Evolutionary conservation across 2,888 invertebrate species (phyloP).

Genomic region (Limenitis arthemis): DNA sequence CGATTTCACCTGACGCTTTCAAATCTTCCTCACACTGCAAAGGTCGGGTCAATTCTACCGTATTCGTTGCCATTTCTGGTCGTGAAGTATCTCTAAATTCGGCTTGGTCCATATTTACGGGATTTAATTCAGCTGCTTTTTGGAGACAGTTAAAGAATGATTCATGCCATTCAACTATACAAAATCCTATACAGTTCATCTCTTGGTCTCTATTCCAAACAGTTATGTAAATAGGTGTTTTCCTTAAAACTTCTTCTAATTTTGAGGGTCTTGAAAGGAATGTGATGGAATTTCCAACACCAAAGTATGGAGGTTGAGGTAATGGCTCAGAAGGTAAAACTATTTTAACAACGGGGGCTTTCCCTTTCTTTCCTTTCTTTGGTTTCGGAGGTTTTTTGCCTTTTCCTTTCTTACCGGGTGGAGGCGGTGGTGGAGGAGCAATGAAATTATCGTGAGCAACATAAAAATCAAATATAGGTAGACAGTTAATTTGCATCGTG

Average conservation of each 20-base stretch:
- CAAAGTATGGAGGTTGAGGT: conserved; percentile 61
- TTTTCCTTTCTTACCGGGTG: conserved; percentile 43
- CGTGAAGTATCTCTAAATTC: conserved; percentile 50
- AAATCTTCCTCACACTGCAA: conserved; percentile 62
- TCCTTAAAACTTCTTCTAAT: conserved; percentile 47
- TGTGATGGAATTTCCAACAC: conserved; percentile 59
- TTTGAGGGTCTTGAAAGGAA: conserved; percentile 57
- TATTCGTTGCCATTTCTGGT: conserved; percentile 55
- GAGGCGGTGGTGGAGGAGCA: conserved; percentile 54
- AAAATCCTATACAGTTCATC: conserved; percentile 55
- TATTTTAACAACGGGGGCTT: conserved; percentile 36
- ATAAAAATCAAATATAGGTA: conserved; percentile 59
- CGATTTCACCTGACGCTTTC: conserved; percentile 56
- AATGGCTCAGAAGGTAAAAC: conserved; percentile 57
- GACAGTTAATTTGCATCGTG: conserved; percentile 57
- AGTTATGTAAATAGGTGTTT: conserved; percentile 56
- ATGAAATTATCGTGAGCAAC: conserved; percentile 65
- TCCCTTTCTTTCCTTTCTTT: conserved; percentile 44
- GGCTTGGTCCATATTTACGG: conserved; percentile 52
- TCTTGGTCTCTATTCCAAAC: conserved; percentile 64
- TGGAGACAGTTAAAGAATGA: conserved; percentile 51
- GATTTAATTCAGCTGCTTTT: conserved; percentile 47
- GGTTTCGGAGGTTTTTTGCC: conserved; percentile 39
- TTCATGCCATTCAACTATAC: conserved; percentile 53
- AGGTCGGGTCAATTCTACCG: conserved; percentile 46